Percentiles rank a stretch among this genome's conserved stretches.
These are phyloP conservation scores for Pelodytes ibericus DNA, from an alignment of 2,797 vertebrate genomes.

Conservation along the genomic window DNA sequence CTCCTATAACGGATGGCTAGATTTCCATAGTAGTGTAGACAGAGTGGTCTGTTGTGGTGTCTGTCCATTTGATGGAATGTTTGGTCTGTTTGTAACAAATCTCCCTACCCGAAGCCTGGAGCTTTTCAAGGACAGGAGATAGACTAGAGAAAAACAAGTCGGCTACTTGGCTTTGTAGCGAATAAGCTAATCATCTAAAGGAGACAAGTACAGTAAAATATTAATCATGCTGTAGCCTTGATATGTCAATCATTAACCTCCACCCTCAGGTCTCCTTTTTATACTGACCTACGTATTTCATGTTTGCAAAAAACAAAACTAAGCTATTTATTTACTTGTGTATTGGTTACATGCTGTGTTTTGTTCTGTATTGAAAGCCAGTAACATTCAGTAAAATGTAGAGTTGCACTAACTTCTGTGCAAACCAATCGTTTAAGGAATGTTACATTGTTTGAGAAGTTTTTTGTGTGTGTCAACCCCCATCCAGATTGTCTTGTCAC, in stretches of 20 bases:
- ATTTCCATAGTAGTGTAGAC: no score
- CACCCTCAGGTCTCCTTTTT: slow-evolving; percentile 3
- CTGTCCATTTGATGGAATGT: background rate
- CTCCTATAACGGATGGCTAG: no score
- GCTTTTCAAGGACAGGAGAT: slow-evolving; percentile 13
- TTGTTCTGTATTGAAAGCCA: background rate
- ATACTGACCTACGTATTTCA: background rate
- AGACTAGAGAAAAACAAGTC: slow-evolving; percentile 14
- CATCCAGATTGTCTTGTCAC: no score
- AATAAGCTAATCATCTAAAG: slow-evolving; percentile 5
- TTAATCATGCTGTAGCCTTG: slow-evolving; percentile 36
- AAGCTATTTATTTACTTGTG: background rate
- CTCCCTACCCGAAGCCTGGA: background rate
- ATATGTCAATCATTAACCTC: slow-evolving; percentile 32
- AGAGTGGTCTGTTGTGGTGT: background rate
- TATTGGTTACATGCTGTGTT: no score
- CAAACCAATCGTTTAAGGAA: no score
- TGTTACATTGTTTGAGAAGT: no score
- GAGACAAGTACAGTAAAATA: slow-evolving; percentile 48
- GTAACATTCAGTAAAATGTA: no score
- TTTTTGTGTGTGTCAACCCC: no score
- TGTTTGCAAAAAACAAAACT: no score
- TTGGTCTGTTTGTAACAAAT: background rate
- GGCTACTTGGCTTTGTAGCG: slow-evolving; percentile 1
- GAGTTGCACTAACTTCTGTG: no score